Percentiles rank a stretch among this genome's conserved stretches.
Conservation (phyloP, 2,797 vertebrate genomes). For the Nyctalus aviator region DNA sequence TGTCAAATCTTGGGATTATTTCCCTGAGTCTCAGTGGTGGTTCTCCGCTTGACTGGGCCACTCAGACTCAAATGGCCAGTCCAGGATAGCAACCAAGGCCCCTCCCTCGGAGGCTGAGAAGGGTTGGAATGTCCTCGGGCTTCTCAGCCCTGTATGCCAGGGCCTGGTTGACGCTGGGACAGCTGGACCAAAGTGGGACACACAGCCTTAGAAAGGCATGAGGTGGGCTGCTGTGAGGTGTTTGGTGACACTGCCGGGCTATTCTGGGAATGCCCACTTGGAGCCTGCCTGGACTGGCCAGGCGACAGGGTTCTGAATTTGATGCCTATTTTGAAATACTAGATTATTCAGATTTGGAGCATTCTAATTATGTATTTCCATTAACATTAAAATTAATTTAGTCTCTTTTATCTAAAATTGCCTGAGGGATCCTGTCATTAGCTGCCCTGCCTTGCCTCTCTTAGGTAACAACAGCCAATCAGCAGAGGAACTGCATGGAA, state of each 20-base stretch:
- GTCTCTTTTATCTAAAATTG: conserved; percentile 71
- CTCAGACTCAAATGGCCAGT: neutral
- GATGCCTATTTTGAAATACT: conserved; percentile 62
- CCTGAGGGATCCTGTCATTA: conserved; percentile 72
- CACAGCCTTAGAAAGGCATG: neutral
- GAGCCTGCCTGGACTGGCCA: neutral
- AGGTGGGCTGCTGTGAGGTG: neutral
- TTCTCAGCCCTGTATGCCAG: neutral
- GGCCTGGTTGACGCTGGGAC: neutral
- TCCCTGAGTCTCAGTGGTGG: neutral
- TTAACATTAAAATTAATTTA: conserved; percentile 80
- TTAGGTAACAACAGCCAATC: conserved; percentile 54
- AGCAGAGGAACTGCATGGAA: conserved; percentile 4
- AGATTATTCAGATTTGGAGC: conserved; percentile 71
- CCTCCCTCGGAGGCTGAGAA: neutral
- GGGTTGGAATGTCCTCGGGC: neutral
- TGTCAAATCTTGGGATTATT: neutral
- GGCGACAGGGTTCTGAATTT: neutral
- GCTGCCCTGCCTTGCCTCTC: conserved; percentile 49
- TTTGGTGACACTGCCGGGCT: neutral
- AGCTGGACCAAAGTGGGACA: neutral
- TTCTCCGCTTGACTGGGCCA: neutral
- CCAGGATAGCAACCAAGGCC: neutral
- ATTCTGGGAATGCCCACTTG: conserved; percentile 28
- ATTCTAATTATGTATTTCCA: conserved; percentile 75